These are phyloP conservation scores for Rhorus exstirpatorius DNA, from an alignment of 2,888 invertebrate genomes.

Conservation along the genomic window DNA sequence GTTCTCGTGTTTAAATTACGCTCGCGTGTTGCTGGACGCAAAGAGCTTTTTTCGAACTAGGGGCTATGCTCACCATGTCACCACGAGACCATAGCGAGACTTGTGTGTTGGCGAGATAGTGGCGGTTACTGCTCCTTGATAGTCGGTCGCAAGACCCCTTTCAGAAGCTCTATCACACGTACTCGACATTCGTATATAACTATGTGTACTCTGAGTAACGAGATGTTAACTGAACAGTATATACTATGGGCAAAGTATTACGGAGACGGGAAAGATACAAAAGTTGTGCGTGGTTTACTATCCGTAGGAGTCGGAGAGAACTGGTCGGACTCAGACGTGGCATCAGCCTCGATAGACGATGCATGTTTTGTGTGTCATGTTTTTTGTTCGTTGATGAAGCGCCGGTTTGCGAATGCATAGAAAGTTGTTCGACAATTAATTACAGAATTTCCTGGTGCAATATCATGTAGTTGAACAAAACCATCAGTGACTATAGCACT, in stretches of 20 bases:
- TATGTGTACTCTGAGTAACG: too few relatives aligned
- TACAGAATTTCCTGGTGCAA: not conserved
- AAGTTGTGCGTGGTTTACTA: too few relatives aligned
- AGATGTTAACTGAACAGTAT: not conserved
- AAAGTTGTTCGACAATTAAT: not conserved
- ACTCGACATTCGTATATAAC: constrained; percentile 7
- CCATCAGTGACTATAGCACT: constrained; percentile 9
- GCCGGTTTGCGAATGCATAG: not conserved
- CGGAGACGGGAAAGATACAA: too few relatives aligned
- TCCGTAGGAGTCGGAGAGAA: too few relatives aligned
- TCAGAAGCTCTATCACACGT: constrained; percentile 13
- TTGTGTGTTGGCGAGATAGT: constrained; percentile 10
- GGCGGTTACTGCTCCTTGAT: not conserved
- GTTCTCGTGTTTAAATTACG: constrained; percentile 64
- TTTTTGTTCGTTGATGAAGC: not conserved
- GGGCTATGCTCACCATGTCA: constrained; percentile 62
- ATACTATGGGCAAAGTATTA: too few relatives aligned
- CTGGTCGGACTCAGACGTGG: too few relatives aligned
- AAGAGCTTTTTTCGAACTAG: constrained; percentile 49
- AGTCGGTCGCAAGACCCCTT: not conserved
- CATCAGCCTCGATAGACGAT: not conserved
- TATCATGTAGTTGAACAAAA: not conserved
- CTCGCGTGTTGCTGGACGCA: constrained; percentile 48
- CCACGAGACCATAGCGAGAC: constrained; percentile 49
- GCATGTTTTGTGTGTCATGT: not conserved